phyloP scores from a whole-genome alignment of 2,888 invertebrate genomes.

The Eurytoma adleriae region DNA sequence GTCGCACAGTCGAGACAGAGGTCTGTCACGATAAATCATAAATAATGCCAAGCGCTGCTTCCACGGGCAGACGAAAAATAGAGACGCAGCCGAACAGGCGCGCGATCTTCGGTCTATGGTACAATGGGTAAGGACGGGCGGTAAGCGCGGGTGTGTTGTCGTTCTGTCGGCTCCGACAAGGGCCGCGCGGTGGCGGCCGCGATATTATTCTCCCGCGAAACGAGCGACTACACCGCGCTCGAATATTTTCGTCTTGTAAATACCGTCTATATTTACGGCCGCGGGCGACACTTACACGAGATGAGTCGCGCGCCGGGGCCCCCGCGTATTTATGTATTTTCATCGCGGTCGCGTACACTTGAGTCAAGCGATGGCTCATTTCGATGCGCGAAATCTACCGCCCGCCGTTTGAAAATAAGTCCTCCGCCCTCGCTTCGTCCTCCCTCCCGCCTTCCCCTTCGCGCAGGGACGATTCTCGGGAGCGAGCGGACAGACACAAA shows the following conservation, averaged over 20 bases:
- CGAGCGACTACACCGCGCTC: slow-evolving; percentile 59
- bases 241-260: slow-evolving; percentile 72
- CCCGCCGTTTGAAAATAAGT: slow-evolving; percentile 72
- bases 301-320: slow-evolving; percentile 65
- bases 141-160: slow-evolving; percentile 44
- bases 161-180: slow-evolving; percentile 35
- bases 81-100: slow-evolving; percentile 1
- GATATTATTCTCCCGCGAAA: slow-evolving; percentile 56
- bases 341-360: slow-evolving; percentile 58
- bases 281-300: slow-evolving; percentile 67
- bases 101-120: slow-evolving; percentile 32
- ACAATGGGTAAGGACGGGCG: slow-evolving; percentile 37
- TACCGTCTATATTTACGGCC: slow-evolving; percentile 73
- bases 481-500: slow-evolving; percentile 68
- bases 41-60: slow-evolving; percentile 43
- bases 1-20: slow-evolving; percentile 42
- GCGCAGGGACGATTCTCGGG: slow-evolving; percentile 52
- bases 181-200: slow-evolving; percentile 43
- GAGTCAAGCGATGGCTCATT: slow-evolving; percentile 69
- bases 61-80: slow-evolving; percentile 28
- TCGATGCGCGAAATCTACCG: slow-evolving; percentile 63
- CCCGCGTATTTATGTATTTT: slow-evolving; percentile 41
- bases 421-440: slow-evolving; percentile 11
- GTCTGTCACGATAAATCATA: slow-evolving; percentile 57
- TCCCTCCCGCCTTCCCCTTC: not conserved